A percentile compares a stretch with the other conserved stretches of the same genome.
Evolutionary conservation across 2,888 invertebrate species (phyloP).

Genomic region (Caenorhabditis auriculariae): DNA sequence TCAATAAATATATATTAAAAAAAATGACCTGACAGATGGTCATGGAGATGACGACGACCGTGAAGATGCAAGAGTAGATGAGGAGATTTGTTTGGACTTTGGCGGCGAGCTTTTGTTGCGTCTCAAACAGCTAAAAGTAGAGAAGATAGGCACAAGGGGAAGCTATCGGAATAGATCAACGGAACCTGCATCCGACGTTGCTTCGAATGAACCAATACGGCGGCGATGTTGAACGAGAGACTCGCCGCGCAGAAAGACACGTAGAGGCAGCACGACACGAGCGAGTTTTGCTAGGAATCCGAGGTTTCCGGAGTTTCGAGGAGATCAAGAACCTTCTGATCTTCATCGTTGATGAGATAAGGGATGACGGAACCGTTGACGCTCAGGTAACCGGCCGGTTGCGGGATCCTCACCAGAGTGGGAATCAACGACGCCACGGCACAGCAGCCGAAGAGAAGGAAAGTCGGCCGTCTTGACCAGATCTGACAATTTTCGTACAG

Average conservation of each 20-base stretch:
- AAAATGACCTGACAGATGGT: constrained; percentile 27
- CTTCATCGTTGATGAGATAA: constrained; percentile 11
- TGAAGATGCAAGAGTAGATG: constrained; percentile 38
- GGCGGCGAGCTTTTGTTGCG: constrained; percentile 20
- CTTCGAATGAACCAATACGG: constrained; percentile 27
- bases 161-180: not conserved
- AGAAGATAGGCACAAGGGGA: not conserved
- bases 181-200: constrained; percentile 34
- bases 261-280: constrained; percentile 28
- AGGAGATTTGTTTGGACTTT: constrained; percentile 36
- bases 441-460: constrained; percentile 13
- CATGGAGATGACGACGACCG: constrained; percentile 31
- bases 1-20: not conserved
- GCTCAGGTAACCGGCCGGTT: constrained; percentile 20
- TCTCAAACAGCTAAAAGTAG: constrained; percentile 26
- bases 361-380: constrained; percentile 21
- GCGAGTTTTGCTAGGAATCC: constrained; percentile 27
- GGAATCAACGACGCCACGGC: constrained; percentile 20
- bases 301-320: not conserved
- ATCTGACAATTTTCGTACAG: constrained; percentile 11
- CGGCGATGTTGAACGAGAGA: constrained; percentile 22
- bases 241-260: constrained; percentile 19
- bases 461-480: constrained; percentile 22
- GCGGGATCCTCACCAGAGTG: constrained; percentile 22
- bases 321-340: constrained; percentile 20